Base-by-base conservation (phyloP, 1,140 invertebrate species). In the Eumaeus atala region DNA sequence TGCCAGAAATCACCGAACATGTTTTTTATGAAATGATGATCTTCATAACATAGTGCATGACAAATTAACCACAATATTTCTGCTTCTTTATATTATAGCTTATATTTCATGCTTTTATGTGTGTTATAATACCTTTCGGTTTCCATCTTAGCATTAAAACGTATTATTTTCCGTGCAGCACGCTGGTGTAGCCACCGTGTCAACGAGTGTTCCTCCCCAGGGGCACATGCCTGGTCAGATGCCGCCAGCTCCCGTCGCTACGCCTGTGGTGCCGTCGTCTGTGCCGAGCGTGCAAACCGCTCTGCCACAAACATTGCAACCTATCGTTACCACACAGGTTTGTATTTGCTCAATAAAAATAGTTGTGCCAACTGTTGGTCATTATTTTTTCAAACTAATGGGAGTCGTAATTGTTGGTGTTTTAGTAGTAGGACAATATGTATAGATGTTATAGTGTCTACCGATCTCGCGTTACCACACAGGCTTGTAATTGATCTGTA, bases 121-220 rank as follows among this genome's bases (percentile, higher is more conserved):
- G 16, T 17, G 16, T 16, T 14, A 14, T 44, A 44, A n/a, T n/a
- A n/a, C n/a, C 16, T 3, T 37, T 37, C 9, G 3, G 11, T 37
- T 37, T 10, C 12, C 16, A 14, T 16, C 16, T 9, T 28, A 8
- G 9, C 12, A 10, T 51, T 47, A 7, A 51, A 12, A 44, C 44
- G 17, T 35, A 50, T 40, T 42, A 51, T 61, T 51, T 33, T 67
- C 60, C 48, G 33, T 51, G 44, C 68, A 82, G 78, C 75, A 80
- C 18, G 70, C 78, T 0, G 78, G 80, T 16, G 80, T 81, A 33
- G 62, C 73, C 14, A 80, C 80, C 7, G 74, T 79, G 42, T 81
- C 80, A 3, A 84, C 80, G 9, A 81, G 76, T 33, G 59, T 81
- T 18, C 72, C 78, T 10, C 57, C 68, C 11, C 69, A 72, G 12